Base-by-base conservation (phyloP, 2,113 vertebrate species). In the Cyprinodon tularosa region DNA sequence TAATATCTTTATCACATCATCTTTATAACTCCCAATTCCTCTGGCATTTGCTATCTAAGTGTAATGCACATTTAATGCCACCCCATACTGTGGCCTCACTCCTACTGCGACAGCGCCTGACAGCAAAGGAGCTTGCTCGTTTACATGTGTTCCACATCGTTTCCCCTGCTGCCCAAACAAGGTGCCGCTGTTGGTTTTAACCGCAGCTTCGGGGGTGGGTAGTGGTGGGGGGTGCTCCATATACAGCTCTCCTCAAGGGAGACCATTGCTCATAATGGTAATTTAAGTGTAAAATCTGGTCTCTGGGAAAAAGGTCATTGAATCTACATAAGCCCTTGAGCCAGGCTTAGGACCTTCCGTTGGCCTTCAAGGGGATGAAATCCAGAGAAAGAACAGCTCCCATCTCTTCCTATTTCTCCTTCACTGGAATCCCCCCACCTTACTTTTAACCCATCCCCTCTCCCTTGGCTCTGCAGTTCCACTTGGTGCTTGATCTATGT, bases 281-380 rank as follows among this genome's bases (percentile, higher is more conserved):
- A 98, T 97, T 96, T 97, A 95, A 96, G 95, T 97, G 96, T 96
- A 96, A 98, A 97, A 96, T 96, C 95, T 96, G 93, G 94, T 96
- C 94, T 95, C 91, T 94, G 93, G 94, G 95, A 96, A 96, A 97
- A 98, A 98, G 96, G 97, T 97, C 96, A 97, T 90, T 93, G 95
- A 92, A 96, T 97, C 96, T 97, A 93, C 96, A 97, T 96, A 96
- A 95, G 93, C 95, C 95, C 95, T 95, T 90, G 93, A 97, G 95
- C 95, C 94, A 91, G 94, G 94, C 95, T 97, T 96, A 96, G 91
- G 95, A 95, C 66, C 75, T 93, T 95, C 91, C 50, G 17, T 57
- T 57, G 94, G 95, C 91, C 90, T 95, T 95, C 94, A 93, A 92
- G 91, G 91, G 91, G 78, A 90, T 70, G 90, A 57, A 90, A 91